phyloP scores from a whole-genome alignment of 2,888 invertebrate genomes.

The Dryobotodes eremita region DNA sequence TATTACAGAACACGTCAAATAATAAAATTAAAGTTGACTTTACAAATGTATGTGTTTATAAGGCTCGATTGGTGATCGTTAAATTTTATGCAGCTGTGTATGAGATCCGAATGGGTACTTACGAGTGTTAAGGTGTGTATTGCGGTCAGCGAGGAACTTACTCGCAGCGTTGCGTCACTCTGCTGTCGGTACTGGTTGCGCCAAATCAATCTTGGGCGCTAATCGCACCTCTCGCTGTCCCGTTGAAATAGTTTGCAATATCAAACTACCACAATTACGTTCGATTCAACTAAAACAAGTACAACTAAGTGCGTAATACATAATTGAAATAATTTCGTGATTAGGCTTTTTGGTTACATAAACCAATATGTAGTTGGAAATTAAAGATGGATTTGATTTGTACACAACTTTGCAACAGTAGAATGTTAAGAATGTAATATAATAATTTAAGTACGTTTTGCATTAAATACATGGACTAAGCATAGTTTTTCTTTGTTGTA shows the following conservation, averaged over 20 bases:
- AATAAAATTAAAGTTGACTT: slow-evolving; percentile 50
- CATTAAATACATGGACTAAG: neutral
- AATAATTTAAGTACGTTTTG: neutral
- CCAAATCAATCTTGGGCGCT: slow-evolving; percentile 84
- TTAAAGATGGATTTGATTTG: slow-evolving; percentile 30
- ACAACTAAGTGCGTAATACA: slow-evolving; percentile 57
- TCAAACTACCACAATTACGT: slow-evolving; percentile 67
- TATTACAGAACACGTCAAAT: slow-evolving; percentile 57
- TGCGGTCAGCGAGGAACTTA: slow-evolving; percentile 81
- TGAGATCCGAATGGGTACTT: slow-evolving; percentile 76
- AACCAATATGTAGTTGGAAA: slow-evolving; percentile 28
- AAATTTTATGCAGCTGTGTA: slow-evolving; percentile 69
- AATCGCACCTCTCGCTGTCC: slow-evolving; percentile 80
- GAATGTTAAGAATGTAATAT: neutral
- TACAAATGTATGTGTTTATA: slow-evolving; percentile 63
- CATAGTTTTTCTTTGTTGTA: slow-evolving; percentile 63
- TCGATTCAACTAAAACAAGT: slow-evolving; percentile 63
- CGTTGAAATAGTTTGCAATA: slow-evolving; percentile 75
- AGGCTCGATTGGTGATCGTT: slow-evolving; percentile 67
- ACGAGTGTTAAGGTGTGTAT: slow-evolving; percentile 78
- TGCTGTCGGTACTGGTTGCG: slow-evolving; percentile 80
- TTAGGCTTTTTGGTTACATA: slow-evolving; percentile 25
- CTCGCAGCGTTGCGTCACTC: slow-evolving; percentile 76
- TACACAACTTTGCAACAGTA: slow-evolving; percentile 18
- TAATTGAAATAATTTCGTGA: slow-evolving; percentile 51